phyloP scores from a whole-genome alignment of 1,140 invertebrate genomes.

The Bombyx mori region DNA sequence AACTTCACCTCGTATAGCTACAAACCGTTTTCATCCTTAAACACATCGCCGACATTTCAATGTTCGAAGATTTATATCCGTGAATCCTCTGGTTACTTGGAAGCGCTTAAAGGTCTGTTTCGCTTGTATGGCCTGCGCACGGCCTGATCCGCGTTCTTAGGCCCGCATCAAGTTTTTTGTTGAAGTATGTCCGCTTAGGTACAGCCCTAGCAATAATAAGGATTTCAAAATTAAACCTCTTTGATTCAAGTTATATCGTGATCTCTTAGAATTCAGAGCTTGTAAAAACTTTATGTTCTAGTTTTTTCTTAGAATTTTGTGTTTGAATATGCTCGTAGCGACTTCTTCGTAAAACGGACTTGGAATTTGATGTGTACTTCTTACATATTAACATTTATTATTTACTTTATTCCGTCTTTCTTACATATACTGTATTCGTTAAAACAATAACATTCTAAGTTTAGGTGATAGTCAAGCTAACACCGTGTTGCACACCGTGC shows the following conservation, averaged over 20 bases:
- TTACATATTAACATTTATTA: no score
- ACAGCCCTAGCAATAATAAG: slow-evolving; percentile 52
- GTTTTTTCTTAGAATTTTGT: no score
- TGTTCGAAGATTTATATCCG: slow-evolving; percentile 38
- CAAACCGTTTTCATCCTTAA: slow-evolving; percentile 45
- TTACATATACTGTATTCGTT: no score
- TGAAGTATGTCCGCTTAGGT: slow-evolving; percentile 46
- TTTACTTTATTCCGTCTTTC: no score
- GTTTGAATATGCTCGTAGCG: no score
- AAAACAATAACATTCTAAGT: no score
- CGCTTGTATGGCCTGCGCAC: slow-evolving; percentile 26
- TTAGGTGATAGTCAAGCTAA: no score
- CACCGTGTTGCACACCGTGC: no score
- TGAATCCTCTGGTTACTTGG: slow-evolving; percentile 26
- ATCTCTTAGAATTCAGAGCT: slow-evolving; percentile 1
- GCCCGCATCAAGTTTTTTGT: slow-evolving; percentile 59
- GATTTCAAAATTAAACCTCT: slow-evolving; percentile 49
- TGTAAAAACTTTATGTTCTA: no score
- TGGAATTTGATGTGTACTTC: no score
- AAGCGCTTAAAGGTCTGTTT: slow-evolving; percentile 40
- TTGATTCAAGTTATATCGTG: slow-evolving; percentile 5
- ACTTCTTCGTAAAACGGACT: no score
- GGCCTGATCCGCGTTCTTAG: slow-evolving; percentile 62
- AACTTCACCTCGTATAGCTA: slow-evolving; percentile 30
- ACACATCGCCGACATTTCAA: slow-evolving; percentile 32